These are phyloP conservation scores for Vanacampus margaritifer DNA, from an alignment of 2,113 vertebrate species.

Conservation along the genomic window DNA sequence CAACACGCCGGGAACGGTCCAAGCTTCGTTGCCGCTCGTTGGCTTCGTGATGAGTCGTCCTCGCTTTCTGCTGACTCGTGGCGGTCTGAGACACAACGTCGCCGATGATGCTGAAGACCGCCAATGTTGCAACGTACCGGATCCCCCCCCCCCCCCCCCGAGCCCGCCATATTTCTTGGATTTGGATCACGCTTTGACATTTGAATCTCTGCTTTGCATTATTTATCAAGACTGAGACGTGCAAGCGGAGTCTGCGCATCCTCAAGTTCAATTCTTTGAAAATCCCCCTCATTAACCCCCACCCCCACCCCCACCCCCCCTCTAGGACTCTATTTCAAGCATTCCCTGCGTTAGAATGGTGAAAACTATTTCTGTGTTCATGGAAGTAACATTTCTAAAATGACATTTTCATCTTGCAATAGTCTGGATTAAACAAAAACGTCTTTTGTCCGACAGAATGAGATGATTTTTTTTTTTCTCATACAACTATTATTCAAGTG, in stretches of 20 bases:
- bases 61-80: not conserved
- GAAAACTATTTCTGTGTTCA: too few species aligned
- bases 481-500: too few species aligned
- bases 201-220: not conserved
- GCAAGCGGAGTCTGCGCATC: not conserved
- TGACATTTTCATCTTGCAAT: too few species aligned
- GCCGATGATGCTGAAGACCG: not conserved
- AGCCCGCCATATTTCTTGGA: not conserved
- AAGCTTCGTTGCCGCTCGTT: not conserved
- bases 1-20: too few species aligned
- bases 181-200: conserved; percentile 1
- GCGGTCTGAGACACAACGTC: not conserved
- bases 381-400: too few species aligned
- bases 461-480: too few species aligned
- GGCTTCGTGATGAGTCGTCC: not conserved
- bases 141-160: not conserved
- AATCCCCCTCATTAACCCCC: too few species aligned
- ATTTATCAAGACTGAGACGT: not conserved
- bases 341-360: too few species aligned
- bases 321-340: too few species aligned
- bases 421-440: too few species aligned
- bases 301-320: too few species aligned
- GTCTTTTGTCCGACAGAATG: too few species aligned
- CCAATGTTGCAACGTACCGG: not conserved
- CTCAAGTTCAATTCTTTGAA: not conserved